A percentile compares a stretch with the other conserved stretches of the same genome.
Conservation (phyloP, 1,140 invertebrate genomes). For the Aphis craccivora region DNA sequence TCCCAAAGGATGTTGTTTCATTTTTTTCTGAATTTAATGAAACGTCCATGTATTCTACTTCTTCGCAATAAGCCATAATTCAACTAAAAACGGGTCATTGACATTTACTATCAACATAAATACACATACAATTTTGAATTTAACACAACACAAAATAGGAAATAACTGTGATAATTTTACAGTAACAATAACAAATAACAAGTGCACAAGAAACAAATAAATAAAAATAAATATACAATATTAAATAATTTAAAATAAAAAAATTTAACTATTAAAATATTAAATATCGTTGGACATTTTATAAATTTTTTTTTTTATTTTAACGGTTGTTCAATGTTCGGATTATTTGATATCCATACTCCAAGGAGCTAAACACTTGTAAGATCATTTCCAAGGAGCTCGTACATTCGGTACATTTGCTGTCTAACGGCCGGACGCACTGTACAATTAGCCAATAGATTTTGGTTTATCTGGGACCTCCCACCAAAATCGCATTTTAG, state of each 20-base stretch:
- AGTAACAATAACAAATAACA: not conserved
- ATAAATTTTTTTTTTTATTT: not conserved
- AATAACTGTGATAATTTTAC: not conserved
- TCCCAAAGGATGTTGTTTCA: constrained; percentile 21
- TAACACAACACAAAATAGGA: not conserved
- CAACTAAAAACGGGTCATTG: not conserved
- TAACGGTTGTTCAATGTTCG: constrained; percentile 40
- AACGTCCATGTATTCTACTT: constrained; percentile 48
- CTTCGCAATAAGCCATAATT: constrained; percentile 23
- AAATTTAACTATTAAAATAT: not conserved
- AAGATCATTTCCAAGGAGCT: not conserved
- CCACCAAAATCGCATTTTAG: not conserved
- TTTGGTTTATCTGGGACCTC: not conserved
- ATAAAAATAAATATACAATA: not conserved
- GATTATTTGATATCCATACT: not conserved
- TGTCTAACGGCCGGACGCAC: not conserved
- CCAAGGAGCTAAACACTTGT: not conserved
- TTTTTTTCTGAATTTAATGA: constrained; percentile 28
- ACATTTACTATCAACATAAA: not conserved
- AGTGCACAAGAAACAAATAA: not conserved
- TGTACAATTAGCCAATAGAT: not conserved
- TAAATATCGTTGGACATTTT: not conserved
- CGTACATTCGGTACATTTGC: not conserved
- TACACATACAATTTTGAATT: not conserved
- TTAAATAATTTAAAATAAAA: not conserved